Evolutionary conservation across 2,113 vertebrate species (phyloP), one percentile per base, ranked within the genome.

Genomic region (Pelmatolapia mariae): DNA sequence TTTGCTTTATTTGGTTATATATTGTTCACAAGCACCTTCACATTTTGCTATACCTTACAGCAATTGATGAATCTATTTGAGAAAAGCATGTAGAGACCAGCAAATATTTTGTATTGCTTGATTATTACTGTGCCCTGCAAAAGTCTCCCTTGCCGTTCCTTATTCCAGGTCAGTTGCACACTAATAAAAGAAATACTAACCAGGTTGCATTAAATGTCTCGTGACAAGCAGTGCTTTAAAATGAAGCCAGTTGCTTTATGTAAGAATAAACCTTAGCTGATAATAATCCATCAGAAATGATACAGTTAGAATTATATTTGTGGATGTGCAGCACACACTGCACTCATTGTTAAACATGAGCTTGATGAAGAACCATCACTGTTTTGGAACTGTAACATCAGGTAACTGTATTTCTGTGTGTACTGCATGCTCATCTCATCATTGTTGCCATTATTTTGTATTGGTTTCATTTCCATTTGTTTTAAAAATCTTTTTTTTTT

Each of bases 331-430:
- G 45, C 45, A 66, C 53, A 6, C 57, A 61, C 29, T 40, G 16
- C 56, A 36, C 19, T 47, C 26, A 61, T 53, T 86, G 66, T 88
- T 86, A 81, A 79, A 89, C 56, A 29, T 66, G 86, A 90, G 73
- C 90, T 88, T 87, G 89, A 50, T 18, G 85, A 50, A 82, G 91
- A 90, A 78, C 83, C 82, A 31, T 87, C 84, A 9, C 56, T 63
- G 80, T 89, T 76, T 90, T 82, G 90, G 93, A 87, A 73, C 86
- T 80, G 81, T 84, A 85, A 80, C 22, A 61, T 89, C 93, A 95
- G 93, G 93, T 95, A 94, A 94, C 83, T 15, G 90, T 87, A 86
- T 88, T 89, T 81, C 26, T 85, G 59, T 85, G 86, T 88, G 78
- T 59, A 13, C n/a, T 79, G 86, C 93, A 93, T 94, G 91, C 56